Evolutionary conservation across 2,797 vertebrate species (phyloP).

Genomic region (Sitta carolinensis): DNA sequence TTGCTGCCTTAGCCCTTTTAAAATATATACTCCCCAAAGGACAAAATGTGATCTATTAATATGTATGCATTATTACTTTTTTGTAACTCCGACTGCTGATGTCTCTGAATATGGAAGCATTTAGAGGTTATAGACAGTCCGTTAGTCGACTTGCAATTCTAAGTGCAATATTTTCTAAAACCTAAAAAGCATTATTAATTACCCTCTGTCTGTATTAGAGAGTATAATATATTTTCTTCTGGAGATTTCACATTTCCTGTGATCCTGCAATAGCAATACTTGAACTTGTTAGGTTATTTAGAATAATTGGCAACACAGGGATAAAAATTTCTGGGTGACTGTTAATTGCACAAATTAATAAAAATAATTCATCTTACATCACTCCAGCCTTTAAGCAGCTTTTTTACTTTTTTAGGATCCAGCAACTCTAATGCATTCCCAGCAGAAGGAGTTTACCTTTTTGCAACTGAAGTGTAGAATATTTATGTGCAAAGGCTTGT

Average conservation of each 20-base stretch:
- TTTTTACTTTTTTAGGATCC: background rate
- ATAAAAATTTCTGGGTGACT: slow-evolving; percentile 51
- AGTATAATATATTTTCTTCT: slow-evolving; percentile 48
- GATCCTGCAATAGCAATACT: slow-evolving; percentile 38
- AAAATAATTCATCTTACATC: slow-evolving; percentile 42
- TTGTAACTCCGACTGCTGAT: slow-evolving; percentile 74
- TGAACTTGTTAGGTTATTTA: slow-evolving; percentile 61
- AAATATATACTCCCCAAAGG: slow-evolving; percentile 77
- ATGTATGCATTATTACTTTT: slow-evolving; percentile 77
- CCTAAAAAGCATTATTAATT: slow-evolving; percentile 80
- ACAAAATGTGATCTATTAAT: slow-evolving; percentile 78
- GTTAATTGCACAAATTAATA: slow-evolving; percentile 56
- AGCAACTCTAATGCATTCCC: slow-evolving; percentile 1
- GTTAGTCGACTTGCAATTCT: slow-evolving; percentile 72
- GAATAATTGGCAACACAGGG: slow-evolving; percentile 52
- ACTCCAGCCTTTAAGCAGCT: background rate
- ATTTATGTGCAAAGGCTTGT: background rate
- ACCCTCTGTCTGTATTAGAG: slow-evolving; percentile 60
- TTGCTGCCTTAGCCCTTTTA: slow-evolving; percentile 76
- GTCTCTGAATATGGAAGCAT: slow-evolving; percentile 73
- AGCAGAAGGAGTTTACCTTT: background rate
- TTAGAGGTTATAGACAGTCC: slow-evolving; percentile 69
- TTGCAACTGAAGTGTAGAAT: background rate
- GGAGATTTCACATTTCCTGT: slow-evolving; percentile 49
- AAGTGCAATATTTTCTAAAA: slow-evolving; percentile 76